Conservation (phyloP, 2,113 vertebrate species). For the Sphyrna mokarran region DNA sequence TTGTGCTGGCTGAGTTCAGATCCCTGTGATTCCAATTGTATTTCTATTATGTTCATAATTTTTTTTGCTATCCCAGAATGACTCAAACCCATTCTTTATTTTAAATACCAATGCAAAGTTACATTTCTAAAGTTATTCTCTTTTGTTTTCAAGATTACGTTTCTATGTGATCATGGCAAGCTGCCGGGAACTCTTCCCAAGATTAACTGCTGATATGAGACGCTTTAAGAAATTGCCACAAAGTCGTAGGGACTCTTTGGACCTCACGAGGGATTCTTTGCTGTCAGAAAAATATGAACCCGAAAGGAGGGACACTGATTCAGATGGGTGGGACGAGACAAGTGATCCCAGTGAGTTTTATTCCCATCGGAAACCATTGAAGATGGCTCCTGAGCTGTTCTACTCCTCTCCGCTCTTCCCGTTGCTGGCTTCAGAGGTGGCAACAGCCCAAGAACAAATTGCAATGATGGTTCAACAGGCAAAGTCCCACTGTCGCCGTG, state of each 20-base stretch:
- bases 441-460: constrained; percentile 72
- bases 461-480: constrained; percentile 82
- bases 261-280: constrained; percentile 48
- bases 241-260: constrained; percentile 70
- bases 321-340: constrained; percentile 66
- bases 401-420: constrained; percentile 76
- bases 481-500: constrained; percentile 90
- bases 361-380: constrained; percentile 43
- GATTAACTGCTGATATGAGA: constrained; percentile 83
- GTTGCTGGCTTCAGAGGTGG: constrained; percentile 76
- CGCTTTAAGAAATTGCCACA: constrained; percentile 86
- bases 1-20: neutral
- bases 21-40: neutral
- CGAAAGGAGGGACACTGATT: constrained; percentile 44
- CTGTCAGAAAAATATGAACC: constrained; percentile 49
- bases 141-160: constrained; percentile 59
- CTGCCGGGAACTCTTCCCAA: constrained; percentile 89
- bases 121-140: neutral
- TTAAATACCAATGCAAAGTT: neutral
- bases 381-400: constrained; percentile 56
- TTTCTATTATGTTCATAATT: neutral
- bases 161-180: constrained; percentile 96
- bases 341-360: constrained; percentile 60
- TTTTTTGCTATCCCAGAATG: neutral
- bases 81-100: neutral